Evolutionary conservation across 2,113 vertebrate genomes (phyloP).

Genomic region (Rhabdomys dilectus): DNA sequence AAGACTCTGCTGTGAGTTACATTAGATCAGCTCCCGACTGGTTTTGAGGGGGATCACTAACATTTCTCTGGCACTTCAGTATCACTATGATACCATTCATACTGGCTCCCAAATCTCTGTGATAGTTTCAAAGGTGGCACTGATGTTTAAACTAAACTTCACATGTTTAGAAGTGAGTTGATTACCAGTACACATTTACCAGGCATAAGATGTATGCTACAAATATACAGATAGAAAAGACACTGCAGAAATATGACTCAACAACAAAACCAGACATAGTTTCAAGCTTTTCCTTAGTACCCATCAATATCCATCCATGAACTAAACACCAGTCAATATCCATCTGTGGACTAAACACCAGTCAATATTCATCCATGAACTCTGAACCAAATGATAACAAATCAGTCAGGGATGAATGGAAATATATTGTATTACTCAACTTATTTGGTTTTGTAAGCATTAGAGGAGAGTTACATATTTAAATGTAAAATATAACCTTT

Average conservation of each 20-base stretch:
- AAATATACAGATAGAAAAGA: not conserved
- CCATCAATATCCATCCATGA: not conserved
- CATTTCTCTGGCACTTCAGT: too few species aligned
- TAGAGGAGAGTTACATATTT: not conserved
- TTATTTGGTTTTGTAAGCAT: not conserved
- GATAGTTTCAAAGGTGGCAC: not conserved
- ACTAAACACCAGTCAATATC: not conserved
- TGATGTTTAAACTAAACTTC: too few species aligned
- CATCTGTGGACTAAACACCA: not conserved
- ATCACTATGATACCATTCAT: not conserved
- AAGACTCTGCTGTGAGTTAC: too few species aligned
- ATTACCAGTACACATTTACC: not conserved
- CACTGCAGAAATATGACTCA: not conserved
- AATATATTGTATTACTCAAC: not conserved
- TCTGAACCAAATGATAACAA: not conserved
- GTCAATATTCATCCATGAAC: not conserved
- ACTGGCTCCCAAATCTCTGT: not conserved
- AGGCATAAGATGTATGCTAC: not conserved
- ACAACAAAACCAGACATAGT: not conserved
- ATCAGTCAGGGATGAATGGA: not conserved
- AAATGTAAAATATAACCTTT: not conserved
- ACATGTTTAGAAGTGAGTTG: not conserved
- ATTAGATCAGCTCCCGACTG: too few species aligned
- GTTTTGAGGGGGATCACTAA: too few species aligned
- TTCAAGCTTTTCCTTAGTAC: not conserved